Base-by-base conservation (phyloP, 2,113 vertebrate species). In the Nestor notabilis region DNA sequence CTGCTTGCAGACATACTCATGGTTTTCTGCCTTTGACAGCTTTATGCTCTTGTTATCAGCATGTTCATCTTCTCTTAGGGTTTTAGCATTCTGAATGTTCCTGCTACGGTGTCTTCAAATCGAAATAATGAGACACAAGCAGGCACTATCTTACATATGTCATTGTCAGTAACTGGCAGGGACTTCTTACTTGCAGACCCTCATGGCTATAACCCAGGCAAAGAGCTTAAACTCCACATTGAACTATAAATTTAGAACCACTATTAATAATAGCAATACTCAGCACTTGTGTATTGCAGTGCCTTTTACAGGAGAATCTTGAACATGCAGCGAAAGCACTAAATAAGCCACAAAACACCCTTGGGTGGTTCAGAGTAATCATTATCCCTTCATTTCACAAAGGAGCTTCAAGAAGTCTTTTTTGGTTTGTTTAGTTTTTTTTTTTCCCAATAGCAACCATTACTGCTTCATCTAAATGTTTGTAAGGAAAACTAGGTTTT, bases 71-170 rank as follows among this genome's bases (percentile, higher is more conserved):
- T 93, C 94, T 95, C 83, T 44, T 87, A 56, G 55, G 89, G 65
- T 96, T 97, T 98, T 78, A 96, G 83, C 44, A 91, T 93, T 91
- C 58, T 85, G 69, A 95, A 63, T 81, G 89, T 83, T 90, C 87
- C 76, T 83, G 43, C 31, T 86, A 65, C 0, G 1, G 39, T 24
- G 39, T 70, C 74, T 83, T 98, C 88, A 83, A 90, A 97, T 97
- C 92, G 97, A 96, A 95, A 77, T 83, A 95, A 97, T 69, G 94
- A 96, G 84, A 95, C 71, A 82, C 31, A 83, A 72, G 75, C 15
- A 81, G 78, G 39, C 47, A 49, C 79, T 87, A 50, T 76, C 43
- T 72, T 81, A 85, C 24, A 28, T 61, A 74, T 65, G 72, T 76
- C 87, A 89, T 64, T 90, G 56, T 37, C 1, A 10, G 58, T 94